Conservation (phyloP, 2,888 invertebrate species). For the Barypeithes pellucidus region DNA sequence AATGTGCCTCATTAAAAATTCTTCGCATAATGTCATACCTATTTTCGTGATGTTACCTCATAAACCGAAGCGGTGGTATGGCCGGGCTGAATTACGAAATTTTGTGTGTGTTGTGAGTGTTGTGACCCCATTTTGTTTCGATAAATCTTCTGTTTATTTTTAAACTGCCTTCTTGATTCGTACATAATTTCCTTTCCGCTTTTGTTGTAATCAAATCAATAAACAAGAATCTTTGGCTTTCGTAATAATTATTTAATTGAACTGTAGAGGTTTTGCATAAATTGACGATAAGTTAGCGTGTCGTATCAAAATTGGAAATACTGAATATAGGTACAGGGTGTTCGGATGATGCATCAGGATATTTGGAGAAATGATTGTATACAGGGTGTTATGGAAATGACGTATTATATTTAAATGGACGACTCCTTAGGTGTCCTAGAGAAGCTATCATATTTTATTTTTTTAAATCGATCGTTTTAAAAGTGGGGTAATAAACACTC, state of each 20-base stretch:
- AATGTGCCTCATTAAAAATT: conserved; percentile 18
- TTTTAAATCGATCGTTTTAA: too few species aligned
- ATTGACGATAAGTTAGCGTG: neutral
- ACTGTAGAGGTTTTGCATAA: conserved; percentile 4
- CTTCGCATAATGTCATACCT: conserved; percentile 57
- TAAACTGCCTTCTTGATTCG: conserved; percentile 15
- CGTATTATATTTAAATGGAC: too few species aligned
- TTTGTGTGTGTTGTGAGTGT: conserved; percentile 44
- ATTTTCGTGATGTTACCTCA: conserved; percentile 61
- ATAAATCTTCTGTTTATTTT: conserved; percentile 43
- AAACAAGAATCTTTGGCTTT: conserved; percentile 14
- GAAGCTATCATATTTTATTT: too few species aligned
- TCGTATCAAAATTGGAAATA: too few species aligned
- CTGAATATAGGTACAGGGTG: too few species aligned
- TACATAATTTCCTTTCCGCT: conserved; percentile 26
- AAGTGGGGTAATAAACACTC: too few species aligned
- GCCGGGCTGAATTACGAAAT: conserved; percentile 30
- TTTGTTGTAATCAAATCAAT: conserved; percentile 19
- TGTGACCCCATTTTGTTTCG: conserved; percentile 42
- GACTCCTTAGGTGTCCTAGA: too few species aligned
- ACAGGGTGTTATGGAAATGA: too few species aligned
- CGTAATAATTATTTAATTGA: conserved; percentile 11
- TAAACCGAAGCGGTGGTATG: conserved; percentile 17
- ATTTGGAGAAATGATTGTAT: too few species aligned
- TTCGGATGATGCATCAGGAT: too few species aligned